A percentile compares a stretch with the other conserved stretches of the same genome.
phyloP scores from a whole-genome alignment of 2,888 invertebrate genomes.

The Theodoxus fluviatilis region DNA sequence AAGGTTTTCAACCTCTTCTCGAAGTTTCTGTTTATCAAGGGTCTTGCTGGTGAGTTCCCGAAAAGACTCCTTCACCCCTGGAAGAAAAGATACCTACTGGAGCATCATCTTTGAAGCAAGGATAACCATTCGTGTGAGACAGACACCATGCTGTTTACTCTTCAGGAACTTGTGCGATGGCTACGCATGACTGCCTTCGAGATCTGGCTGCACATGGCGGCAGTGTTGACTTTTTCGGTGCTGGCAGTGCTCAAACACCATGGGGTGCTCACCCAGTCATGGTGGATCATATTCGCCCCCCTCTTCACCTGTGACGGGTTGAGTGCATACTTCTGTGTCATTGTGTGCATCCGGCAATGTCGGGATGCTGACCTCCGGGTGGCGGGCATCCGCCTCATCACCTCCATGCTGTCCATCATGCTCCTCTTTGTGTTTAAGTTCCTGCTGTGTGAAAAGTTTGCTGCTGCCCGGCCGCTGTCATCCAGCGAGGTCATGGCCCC shows the following conservation, averaged over 20 bases:
- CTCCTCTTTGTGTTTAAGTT: slow-evolving; percentile 90
- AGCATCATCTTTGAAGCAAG: no score
- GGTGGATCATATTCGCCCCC: slow-evolving; percentile 91
- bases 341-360: slow-evolving; percentile 91
- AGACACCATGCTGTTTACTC: slow-evolving; percentile 79
- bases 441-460: slow-evolving; percentile 85
- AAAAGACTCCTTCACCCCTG: no score
- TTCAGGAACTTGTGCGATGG: slow-evolving; percentile 91
- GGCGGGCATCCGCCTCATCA: slow-evolving; percentile 79
- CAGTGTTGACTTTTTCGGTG: slow-evolving; percentile 83
- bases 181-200: slow-evolving; percentile 93
- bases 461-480: slow-evolving; percentile 79
- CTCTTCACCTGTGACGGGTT: slow-evolving; percentile 90
- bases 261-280: slow-evolving; percentile 74
- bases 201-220: slow-evolving; percentile 87
- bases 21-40: no score
- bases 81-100: no score
- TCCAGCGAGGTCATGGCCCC: slow-evolving; percentile 93
- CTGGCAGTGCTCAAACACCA: slow-evolving; percentile 79
- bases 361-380: slow-evolving; percentile 72
- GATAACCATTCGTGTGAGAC: slow-evolving; percentile 5
- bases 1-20: no score
- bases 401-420: slow-evolving; percentile 83
- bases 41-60: no score
- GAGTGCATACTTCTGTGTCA: slow-evolving; percentile 92